These are phyloP conservation scores for Pteropus rufus DNA, from an alignment of 2,797 vertebrate species.

Conservation along the genomic window DNA sequence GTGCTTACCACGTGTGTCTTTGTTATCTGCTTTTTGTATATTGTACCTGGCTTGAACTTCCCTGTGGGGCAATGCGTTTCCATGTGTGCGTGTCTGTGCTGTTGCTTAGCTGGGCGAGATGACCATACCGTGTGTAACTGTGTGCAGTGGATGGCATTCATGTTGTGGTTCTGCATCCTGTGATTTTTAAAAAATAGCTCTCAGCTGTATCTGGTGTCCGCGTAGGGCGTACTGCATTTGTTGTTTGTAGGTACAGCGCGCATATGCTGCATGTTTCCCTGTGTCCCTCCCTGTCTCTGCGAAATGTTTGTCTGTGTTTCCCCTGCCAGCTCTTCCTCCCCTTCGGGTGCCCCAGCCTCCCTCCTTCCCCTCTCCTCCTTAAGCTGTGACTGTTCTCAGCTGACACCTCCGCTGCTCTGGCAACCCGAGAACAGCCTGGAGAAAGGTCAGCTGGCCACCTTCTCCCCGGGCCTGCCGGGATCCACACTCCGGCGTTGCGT, in stretches of 20 bases:
- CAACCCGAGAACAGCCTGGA: constrained; percentile 85
- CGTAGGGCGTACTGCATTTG: background rate
- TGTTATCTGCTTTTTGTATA: background rate
- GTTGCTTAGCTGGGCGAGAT: background rate
- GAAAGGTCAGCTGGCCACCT: constrained; percentile 86
- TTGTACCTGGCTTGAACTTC: background rate
- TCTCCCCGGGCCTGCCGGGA: constrained; percentile 52
- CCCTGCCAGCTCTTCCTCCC: constrained; percentile 76
- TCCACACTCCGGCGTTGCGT: background rate
- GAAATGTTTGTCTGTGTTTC: constrained; percentile 55
- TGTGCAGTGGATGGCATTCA: background rate
- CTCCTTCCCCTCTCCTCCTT: constrained; percentile 75
- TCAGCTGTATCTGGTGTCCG: background rate
- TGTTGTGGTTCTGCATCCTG: background rate
- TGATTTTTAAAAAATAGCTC: background rate
- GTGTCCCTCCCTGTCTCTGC: constrained; percentile 50
- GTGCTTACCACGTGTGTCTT: background rate
- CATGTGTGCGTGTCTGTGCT: background rate
- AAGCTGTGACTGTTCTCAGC: constrained; percentile 83
- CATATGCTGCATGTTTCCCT: background rate
- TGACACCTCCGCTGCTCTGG: constrained; percentile 87
- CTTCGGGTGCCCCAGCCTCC: constrained; percentile 82
- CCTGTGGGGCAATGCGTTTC: background rate
- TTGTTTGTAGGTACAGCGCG: background rate
- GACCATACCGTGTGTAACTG: background rate